These are phyloP conservation scores for Lophotis ruficrista DNA, from an alignment of 2,113 vertebrate genomes.

Conservation along the genomic window DNA sequence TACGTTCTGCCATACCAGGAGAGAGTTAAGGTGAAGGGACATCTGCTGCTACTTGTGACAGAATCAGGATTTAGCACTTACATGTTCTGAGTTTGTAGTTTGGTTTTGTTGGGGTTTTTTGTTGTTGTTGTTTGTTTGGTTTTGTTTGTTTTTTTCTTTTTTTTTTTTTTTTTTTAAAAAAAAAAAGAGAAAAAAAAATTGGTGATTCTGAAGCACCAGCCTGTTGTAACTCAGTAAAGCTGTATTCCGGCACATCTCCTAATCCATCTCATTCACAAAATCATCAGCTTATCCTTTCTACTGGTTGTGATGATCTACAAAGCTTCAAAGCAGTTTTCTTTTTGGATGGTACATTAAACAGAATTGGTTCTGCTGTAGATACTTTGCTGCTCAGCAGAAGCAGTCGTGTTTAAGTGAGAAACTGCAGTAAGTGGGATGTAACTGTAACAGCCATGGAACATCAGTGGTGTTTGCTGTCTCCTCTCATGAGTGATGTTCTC, in stretches of 20 bases:
- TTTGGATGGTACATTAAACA: background rate
- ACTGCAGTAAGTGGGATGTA: background rate
- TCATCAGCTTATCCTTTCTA: background rate
- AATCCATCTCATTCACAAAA: conserved; percentile 11
- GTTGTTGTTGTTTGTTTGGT: too few relatives aligned
- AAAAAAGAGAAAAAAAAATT: background rate
- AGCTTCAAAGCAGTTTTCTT: background rate
- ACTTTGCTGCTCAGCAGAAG: background rate
- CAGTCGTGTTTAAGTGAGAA: background rate
- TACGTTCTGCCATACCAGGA: background rate
- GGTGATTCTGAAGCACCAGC: background rate
- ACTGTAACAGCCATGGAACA: background rate
- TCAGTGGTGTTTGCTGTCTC: background rate
- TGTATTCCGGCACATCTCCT: background rate
- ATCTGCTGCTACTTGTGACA: background rate
- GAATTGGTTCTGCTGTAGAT: background rate
- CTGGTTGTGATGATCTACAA: background rate
- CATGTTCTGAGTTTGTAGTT: background rate
- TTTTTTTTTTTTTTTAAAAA: too few relatives aligned
- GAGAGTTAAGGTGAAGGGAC: background rate
- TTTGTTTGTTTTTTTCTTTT: too few relatives aligned
- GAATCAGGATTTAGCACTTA: background rate
- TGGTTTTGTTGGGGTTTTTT: too few relatives aligned
- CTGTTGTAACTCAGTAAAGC: background rate
- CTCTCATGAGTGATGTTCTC: background rate